These are phyloP conservation scores for Plectropomus leopardus DNA, from an alignment of 2,113 vertebrate genomes.

Conservation along the genomic window DNA sequence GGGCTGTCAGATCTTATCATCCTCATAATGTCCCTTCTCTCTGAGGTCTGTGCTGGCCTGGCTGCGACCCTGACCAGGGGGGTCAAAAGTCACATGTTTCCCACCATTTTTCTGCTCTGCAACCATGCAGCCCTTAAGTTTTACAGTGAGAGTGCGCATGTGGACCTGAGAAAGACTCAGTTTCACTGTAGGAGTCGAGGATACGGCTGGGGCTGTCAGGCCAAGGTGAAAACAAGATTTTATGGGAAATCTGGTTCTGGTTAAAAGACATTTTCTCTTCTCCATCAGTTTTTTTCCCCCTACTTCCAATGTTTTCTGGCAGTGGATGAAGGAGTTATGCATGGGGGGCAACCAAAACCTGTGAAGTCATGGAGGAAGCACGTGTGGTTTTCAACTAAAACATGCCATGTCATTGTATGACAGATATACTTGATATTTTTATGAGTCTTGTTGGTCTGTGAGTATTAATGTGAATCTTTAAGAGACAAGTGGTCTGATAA, in stretches of 20 bases:
- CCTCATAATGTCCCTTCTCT: slow-evolving; percentile 51
- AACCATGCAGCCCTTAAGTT: slow-evolving; percentile 45
- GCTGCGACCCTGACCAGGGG: slow-evolving; percentile 48
- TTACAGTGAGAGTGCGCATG: slow-evolving; percentile 64
- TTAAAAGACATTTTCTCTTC: slow-evolving; percentile 59
- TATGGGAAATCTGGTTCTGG: slow-evolving; percentile 74
- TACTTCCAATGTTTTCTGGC: slow-evolving; percentile 41
- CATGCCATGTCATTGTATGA: slow-evolving; percentile 22
- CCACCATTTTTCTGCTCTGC: slow-evolving; percentile 55
- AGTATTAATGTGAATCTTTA: neutral
- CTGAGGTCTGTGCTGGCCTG: slow-evolving; percentile 55
- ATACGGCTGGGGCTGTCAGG: slow-evolving; percentile 44
- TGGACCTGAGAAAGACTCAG: slow-evolving; percentile 40
- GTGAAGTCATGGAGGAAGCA: slow-evolving; percentile 54
- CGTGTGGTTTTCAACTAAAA: slow-evolving; percentile 27
- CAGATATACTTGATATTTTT: slow-evolving; percentile 36
- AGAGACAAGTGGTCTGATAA: neutral
- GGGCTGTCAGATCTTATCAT: slow-evolving; percentile 62
- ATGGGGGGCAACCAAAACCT: slow-evolving; percentile 47
- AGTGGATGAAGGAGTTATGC: slow-evolving; percentile 49
- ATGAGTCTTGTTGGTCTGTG: slow-evolving; percentile 6
- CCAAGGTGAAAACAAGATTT: slow-evolving; percentile 69
- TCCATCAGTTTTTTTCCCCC: neutral
- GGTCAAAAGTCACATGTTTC: slow-evolving; percentile 77
- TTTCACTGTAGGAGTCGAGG: slow-evolving; percentile 60